A percentile compares a stretch with the other conserved stretches of the same genome.
Evolutionary conservation across 2,888 invertebrate genomes (phyloP).

Genomic region (Drosophila austrosaltans): DNA sequence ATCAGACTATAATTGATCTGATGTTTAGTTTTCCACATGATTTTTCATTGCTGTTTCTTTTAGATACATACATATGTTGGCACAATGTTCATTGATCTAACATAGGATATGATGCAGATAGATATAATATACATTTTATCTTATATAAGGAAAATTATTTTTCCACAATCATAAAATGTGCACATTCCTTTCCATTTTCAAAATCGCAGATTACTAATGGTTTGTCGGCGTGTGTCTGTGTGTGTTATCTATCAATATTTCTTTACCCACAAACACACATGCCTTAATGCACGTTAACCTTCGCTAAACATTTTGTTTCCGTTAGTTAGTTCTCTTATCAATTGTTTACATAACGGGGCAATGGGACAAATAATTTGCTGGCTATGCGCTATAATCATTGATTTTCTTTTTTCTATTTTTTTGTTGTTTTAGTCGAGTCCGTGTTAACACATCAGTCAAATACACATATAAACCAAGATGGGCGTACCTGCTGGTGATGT

Average conservation of each 20-base stretch:
- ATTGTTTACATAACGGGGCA: constrained; percentile 61
- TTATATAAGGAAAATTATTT: background rate
- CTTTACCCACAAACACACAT: background rate
- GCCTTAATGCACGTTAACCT: constrained; percentile 34
- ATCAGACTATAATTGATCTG: too few species aligned
- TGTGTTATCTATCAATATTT: constrained; percentile 42
- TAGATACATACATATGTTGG: too few species aligned
- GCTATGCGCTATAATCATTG: constrained; percentile 26
- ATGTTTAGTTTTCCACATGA: too few species aligned
- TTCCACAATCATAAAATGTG: background rate
- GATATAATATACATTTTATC: background rate
- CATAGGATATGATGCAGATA: background rate
- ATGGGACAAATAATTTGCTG: constrained; percentile 34
- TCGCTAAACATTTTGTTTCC: constrained; percentile 34
- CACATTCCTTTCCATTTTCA: background rate
- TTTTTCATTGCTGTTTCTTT: too few species aligned
- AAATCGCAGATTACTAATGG: constrained; percentile 25
- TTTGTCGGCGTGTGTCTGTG: background rate
- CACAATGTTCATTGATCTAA: too few species aligned
- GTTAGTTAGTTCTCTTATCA: constrained; percentile 15
- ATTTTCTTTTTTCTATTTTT: constrained; percentile 20
- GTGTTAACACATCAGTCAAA: constrained; percentile 64
- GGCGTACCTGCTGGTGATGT: constrained; percentile 94
- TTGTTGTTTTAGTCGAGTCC: constrained; percentile 65
- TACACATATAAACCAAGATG: constrained; percentile 84